These are phyloP conservation scores for Leuciscus waleckii DNA, from an alignment of 2,797 vertebrate genomes.

Conservation along the genomic window DNA sequence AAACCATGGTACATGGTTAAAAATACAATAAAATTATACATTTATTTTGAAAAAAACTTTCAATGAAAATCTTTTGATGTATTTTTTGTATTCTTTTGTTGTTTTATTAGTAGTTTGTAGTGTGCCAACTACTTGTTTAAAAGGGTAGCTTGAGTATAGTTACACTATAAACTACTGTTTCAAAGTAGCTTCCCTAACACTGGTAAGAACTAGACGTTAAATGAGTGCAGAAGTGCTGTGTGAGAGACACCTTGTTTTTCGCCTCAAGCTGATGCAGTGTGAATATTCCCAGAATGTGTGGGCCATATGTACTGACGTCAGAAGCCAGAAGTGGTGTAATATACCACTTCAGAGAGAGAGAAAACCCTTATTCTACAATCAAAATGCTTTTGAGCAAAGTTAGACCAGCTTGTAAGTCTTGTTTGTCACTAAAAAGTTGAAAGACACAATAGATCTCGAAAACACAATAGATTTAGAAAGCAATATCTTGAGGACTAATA, in stretches of 20 bases:
- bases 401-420: constrained; percentile 70
- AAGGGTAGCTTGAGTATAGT: background rate
- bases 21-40: background rate
- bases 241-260: constrained; percentile 10
- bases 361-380: constrained; percentile 70
- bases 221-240: background rate
- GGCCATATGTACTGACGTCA: constrained; percentile 57
- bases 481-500: background rate
- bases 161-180: background rate
- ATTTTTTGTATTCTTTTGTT: background rate
- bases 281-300: constrained; percentile 40
- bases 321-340: constrained; percentile 58
- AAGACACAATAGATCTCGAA: constrained; percentile 1
- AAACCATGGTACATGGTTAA: background rate
- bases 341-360: constrained; percentile 76
- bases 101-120: background rate
- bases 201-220: background rate
- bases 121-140: background rate
- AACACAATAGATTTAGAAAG: background rate
- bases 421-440: constrained; percentile 64
- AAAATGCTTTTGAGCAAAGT: constrained; percentile 63
- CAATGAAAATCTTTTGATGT: background rate
- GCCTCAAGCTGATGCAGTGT: constrained; percentile 46
- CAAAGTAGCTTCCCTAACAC: background rate
- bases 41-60: background rate